These are phyloP conservation scores for Scaptodrosophila lebanonensis DNA, from an alignment of 1,140 invertebrate genomes.

Conservation along the genomic window DNA sequence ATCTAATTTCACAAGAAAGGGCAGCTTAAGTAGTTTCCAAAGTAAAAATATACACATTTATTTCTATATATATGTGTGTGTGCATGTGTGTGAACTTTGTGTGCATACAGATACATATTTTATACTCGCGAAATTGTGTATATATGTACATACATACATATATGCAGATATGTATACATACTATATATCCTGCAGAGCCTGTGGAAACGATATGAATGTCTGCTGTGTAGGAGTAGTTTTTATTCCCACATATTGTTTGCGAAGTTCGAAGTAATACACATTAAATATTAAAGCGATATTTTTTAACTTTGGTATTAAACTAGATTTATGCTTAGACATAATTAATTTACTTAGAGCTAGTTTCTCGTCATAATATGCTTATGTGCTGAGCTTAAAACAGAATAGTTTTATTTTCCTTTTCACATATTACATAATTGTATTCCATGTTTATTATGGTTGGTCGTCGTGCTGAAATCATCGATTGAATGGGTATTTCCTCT, in stretches of 20 bases:
- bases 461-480: slow-evolving; percentile 19
- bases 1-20: slow-evolving; percentile 64
- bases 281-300: slow-evolving; percentile 36
- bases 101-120: not conserved
- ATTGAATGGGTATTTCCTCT: slow-evolving; percentile 1
- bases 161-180: slow-evolving; percentile 7
- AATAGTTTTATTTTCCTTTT: slow-evolving; percentile 62
- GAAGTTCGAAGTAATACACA: slow-evolving; percentile 32
- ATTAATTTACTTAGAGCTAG: slow-evolving; percentile 71
- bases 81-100: slow-evolving; percentile 46
- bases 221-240: slow-evolving; percentile 11
- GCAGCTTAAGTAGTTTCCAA: slow-evolving; percentile 56
- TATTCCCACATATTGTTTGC: slow-evolving; percentile 9
- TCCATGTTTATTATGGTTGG: too few relatives aligned
- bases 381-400: slow-evolving; percentile 52
- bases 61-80: slow-evolving; percentile 21
- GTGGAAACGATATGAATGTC: slow-evolving; percentile 16
- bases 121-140: slow-evolving; percentile 8
- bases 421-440: too few relatives aligned
- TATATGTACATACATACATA: slow-evolving; percentile 46
- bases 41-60: slow-evolving; percentile 14
- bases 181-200: not conserved
- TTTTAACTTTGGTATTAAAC: slow-evolving; percentile 73
- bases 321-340: slow-evolving; percentile 70
- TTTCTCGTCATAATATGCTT: slow-evolving; percentile 33